Evolutionary conservation across 2,113 vertebrate species (phyloP).

Genomic region (Baryphthengus martii): DNA sequence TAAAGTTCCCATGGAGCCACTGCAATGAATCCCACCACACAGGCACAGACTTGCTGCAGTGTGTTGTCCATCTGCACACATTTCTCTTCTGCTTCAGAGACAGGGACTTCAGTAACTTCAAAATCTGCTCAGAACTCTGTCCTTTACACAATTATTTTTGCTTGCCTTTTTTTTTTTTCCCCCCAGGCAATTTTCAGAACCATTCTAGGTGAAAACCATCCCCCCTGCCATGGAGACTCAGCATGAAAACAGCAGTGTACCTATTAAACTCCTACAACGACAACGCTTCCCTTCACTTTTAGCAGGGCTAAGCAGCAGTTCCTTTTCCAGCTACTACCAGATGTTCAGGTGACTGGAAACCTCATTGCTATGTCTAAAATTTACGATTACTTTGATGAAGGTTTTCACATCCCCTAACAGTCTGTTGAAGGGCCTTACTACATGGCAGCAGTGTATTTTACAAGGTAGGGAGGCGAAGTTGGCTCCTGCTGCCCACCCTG

Average conservation of each 20-base stretch:
- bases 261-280: background rate
- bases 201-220: background rate
- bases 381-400: background rate
- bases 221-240: fast-evolving
- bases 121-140: background rate
- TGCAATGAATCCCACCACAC: background rate
- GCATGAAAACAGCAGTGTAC: background rate
- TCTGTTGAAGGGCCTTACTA: background rate
- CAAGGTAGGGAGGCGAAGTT: background rate
- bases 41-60: background rate
- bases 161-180: background rate
- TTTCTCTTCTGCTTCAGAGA: background rate
- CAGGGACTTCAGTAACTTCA: background rate
- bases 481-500: background rate
- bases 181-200: background rate
- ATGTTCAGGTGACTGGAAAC: background rate
- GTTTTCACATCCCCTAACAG: background rate
- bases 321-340: background rate
- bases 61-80: background rate
- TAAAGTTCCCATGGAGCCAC: background rate
- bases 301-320: background rate
- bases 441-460: background rate
- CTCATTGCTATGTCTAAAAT: background rate
- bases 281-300: background rate
- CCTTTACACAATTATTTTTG: background rate